A percentile compares a stretch with the other conserved stretches of the same genome.
Evolutionary conservation across 2,113 vertebrate species (phyloP).

Genomic region (Ranitomeya variabilis): DNA sequence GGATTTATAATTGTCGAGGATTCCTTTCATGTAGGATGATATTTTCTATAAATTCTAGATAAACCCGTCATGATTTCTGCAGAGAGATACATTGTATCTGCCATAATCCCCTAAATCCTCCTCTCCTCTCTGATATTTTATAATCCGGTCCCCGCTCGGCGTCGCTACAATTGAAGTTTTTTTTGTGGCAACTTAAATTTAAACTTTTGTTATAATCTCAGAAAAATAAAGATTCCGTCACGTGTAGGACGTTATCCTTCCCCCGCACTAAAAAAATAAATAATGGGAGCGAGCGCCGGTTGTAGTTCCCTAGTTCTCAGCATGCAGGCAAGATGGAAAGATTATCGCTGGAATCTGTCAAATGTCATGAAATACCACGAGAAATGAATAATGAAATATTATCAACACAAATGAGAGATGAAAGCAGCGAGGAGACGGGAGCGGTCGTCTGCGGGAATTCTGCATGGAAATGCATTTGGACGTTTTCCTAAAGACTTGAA

Average conservation of each 20-base stretch:
- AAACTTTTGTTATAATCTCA: not conserved
- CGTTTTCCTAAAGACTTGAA: conserved; percentile 3
- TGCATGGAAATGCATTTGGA: not conserved
- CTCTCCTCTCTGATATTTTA: not conserved
- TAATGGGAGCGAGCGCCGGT: not conserved
- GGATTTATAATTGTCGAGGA: not conserved
- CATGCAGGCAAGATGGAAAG: not conserved
- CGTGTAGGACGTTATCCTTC: not conserved
- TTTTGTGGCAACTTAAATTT: not conserved
- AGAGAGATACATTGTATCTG: not conserved
- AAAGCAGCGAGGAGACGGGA: not conserved
- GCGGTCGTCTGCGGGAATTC: not conserved
- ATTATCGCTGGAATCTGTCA: conserved; percentile 38
- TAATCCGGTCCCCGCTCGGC: not conserved
- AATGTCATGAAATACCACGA: conserved; percentile 45
- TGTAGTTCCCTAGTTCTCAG: not conserved
- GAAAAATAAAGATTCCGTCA: not conserved
- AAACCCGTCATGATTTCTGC: not conserved
- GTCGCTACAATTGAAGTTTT: not conserved
- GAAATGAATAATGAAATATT: conserved; percentile 35
- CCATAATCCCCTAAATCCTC: conserved; percentile 1
- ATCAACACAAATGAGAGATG: conserved; percentile 13
- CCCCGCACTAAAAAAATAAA: not conserved
- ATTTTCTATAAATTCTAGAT: not conserved
- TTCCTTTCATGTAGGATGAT: not conserved